Conservation (phyloP, 2,888 invertebrate genomes). For the Hartigia nigra region DNA sequence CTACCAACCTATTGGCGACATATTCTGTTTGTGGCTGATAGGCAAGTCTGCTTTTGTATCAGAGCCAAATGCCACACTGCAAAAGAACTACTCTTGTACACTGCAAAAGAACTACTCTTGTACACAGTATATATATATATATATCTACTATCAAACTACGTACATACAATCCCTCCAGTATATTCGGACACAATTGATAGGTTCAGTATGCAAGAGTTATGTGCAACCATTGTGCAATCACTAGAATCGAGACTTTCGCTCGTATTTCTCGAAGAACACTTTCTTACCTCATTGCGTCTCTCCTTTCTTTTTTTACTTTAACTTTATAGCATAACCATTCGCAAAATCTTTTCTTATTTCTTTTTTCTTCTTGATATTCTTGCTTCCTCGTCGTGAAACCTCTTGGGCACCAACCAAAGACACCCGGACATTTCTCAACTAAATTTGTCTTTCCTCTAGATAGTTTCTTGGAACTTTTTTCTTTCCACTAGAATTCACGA, state of each 20-base stretch:
- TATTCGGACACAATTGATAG: constrained; percentile 27
- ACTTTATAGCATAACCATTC: background rate
- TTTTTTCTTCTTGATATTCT: background rate
- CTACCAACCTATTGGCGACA: background rate
- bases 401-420: background rate
- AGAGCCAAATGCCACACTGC: background rate
- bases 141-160: background rate
- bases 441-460: background rate
- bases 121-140: background rate
- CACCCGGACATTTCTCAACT: background rate
- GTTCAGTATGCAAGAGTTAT: constrained; percentile 31
- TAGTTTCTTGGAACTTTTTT: background rate
- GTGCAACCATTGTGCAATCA: background rate
- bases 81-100: background rate
- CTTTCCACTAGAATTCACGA: background rate
- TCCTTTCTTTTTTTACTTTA: background rate
- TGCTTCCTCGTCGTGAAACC: background rate
- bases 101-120: background rate
- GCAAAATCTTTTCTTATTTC: background rate
- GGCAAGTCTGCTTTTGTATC: background rate
- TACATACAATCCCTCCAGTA: background rate
- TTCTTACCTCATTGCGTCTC: background rate
- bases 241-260: background rate
- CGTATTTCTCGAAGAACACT: background rate
- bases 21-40: constrained; percentile 18